Evolutionary conservation across 1,140 invertebrate genomes (phyloP).

Genomic region (Planococcus citri): DNA sequence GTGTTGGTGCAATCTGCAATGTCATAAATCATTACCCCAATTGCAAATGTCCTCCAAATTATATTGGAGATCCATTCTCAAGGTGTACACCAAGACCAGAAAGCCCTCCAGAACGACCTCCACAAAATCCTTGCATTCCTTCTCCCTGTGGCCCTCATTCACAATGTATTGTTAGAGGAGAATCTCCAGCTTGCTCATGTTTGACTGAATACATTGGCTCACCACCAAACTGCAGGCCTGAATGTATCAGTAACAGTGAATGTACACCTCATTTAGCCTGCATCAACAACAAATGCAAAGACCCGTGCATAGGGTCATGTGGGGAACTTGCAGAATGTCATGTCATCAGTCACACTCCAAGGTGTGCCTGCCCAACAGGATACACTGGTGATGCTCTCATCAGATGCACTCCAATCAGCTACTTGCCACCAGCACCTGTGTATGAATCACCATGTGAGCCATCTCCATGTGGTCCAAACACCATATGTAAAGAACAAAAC

Average conservation of each 20-base stretch:
- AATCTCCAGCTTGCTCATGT: conserved; percentile 45
- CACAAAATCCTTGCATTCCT: conserved; percentile 37
- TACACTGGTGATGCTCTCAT: conserved; percentile 61
- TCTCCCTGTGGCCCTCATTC: conserved; percentile 53
- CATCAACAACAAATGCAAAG: conserved; percentile 41
- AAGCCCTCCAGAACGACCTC: conserved; percentile 28
- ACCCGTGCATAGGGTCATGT: conserved; percentile 45
- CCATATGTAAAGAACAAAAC: conserved; percentile 51
- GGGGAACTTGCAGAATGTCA: conserved; percentile 48
- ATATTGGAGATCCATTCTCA: conserved; percentile 33
- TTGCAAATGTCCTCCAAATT: conserved; percentile 34
- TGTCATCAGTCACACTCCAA: conserved; percentile 49
- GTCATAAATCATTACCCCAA: conserved; percentile 51
- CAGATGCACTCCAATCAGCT: conserved; percentile 42
- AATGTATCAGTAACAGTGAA: conserved; percentile 42
- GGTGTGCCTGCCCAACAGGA: conserved; percentile 50
- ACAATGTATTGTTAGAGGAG: conserved; percentile 44
- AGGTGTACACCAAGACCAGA: conserved; percentile 29
- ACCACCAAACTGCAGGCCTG: conserved; percentile 40
- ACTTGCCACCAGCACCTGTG: conserved; percentile 23
- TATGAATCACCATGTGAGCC: conserved; percentile 47
- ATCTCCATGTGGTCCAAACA: conserved; percentile 60
- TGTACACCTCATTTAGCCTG: conserved; percentile 41
- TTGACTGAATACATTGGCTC: conserved; percentile 36
- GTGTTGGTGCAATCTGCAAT: conserved; percentile 36